Percentiles rank a stretch among this genome's conserved stretches.
Evolutionary conservation across 2,888 invertebrate species (phyloP).

Genomic region (Scaptomyza caliginosa): DNA sequence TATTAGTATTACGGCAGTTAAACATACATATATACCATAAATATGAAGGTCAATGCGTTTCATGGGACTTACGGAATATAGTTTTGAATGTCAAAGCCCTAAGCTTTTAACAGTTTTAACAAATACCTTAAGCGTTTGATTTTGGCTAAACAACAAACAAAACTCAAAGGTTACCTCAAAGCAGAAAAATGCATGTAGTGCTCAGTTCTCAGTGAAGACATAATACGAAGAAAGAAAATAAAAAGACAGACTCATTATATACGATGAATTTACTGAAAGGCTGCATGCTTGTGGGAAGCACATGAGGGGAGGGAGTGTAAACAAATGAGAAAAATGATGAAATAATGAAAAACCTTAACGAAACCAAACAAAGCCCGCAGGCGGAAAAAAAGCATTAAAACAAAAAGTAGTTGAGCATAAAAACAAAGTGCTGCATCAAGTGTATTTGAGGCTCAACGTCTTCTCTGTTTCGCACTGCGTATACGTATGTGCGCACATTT

Average conservation of each 20-base stretch:
- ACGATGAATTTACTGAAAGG: conserved; percentile 10
- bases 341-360: conserved; percentile 58
- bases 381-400: conserved; percentile 53
- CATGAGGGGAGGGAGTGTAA: not conserved
- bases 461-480: conserved; percentile 16
- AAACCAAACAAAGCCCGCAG: conserved; percentile 57
- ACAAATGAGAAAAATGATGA: conserved; percentile 73
- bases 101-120: not conserved
- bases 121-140: not conserved
- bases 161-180: not conserved
- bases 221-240: not conserved
- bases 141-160: not conserved
- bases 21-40: not conserved
- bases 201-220: not conserved
- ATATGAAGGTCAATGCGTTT: conserved; percentile 6
- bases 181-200: not conserved
- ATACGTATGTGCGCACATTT: conserved; percentile 49
- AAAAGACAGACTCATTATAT: conserved; percentile 38
- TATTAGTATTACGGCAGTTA: not conserved
- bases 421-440: conserved; percentile 69
- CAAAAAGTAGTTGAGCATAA: conserved; percentile 65
- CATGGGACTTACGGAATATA: not conserved
- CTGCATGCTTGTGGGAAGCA: not conserved
- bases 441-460: conserved; percentile 31
- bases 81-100: not conserved